These are phyloP conservation scores for Chaetophractus vellerosus DNA, from an alignment of 2,797 vertebrate species.

Conservation along the genomic window DNA sequence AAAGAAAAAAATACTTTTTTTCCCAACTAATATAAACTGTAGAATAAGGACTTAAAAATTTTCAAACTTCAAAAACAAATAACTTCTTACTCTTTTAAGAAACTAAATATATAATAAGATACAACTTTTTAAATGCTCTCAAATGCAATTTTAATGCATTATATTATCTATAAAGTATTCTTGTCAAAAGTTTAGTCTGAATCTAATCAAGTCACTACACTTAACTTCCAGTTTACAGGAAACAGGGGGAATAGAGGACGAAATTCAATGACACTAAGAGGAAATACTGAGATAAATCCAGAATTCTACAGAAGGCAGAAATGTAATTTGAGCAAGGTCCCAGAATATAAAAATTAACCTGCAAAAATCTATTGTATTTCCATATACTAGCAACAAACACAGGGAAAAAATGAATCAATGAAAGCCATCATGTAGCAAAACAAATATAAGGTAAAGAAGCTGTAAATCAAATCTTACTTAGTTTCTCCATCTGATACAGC, in stretches of 20 bases:
- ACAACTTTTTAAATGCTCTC: neutral
- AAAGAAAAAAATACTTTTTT: neutral
- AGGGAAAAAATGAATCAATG: conserved; percentile 11
- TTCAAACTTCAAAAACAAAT: conserved; percentile 37
- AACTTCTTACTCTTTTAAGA: conserved; percentile 40
- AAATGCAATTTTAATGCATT: neutral
- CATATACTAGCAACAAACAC: neutral
- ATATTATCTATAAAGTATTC: neutral
- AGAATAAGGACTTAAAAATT: conserved; percentile 29
- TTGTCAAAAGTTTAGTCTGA: conserved; percentile 19
- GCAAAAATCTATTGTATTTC: conserved; percentile 17
- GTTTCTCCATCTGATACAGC: conserved; percentile 96
- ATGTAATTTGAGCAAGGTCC: neutral
- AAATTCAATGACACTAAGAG: neutral
- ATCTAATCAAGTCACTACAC: neutral
- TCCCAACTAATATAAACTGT: neutral
- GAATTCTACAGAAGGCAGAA: conserved; percentile 9
- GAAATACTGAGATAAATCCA: neutral
- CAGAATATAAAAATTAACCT: neutral
- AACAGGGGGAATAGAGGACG: neutral
- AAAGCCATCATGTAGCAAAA: conserved; percentile 60
- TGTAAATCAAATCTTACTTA: conserved; percentile 87
- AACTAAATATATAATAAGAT: conserved; percentile 8
- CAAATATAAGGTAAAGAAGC: conserved; percentile 19
- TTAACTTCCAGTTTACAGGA: neutral